Base-by-base conservation (phyloP, 2,888 invertebrate genomes). In the Agriopis marginaria region DNA sequence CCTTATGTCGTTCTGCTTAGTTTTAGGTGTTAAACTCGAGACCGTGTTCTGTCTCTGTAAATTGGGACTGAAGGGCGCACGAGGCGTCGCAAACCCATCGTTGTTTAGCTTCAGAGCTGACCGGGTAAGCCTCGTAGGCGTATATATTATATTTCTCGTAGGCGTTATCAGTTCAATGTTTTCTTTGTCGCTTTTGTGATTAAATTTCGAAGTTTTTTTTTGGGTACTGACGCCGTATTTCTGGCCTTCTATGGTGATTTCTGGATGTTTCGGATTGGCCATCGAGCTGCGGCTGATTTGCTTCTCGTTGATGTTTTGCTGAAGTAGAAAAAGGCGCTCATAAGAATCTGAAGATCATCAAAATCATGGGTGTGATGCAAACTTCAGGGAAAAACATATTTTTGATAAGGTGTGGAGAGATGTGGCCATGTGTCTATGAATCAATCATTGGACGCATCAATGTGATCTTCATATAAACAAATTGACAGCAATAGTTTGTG, bases 231-330 rank as follows among this genome's bases (percentile, higher is more conserved):
- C 76, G 0, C 74, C 77, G 47, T 71, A 79, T 9, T 63, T 77
- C 58, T 86, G 85, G 4, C 79, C 80, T 47, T 56, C 45, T 7
- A 12, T n/a, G 23, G 83, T 82, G 0, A 74, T 73, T 3, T 9
- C 73, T 54, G 9, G 66, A 44, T 14, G 11, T 42, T 71, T 82
- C 87, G 40, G 76, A 45, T n/a, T 80, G 51, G 82, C 88, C 84
- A 95, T 86, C 0, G 95, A 95, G 73, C 95, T 95, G 70, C 95
- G 93, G 40, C 95, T 84, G 72, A 95, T 93, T 61, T 92, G 88
- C 47, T 93, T 91, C 47, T 94, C 89, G 64, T 93, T 89, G 56
- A 95, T 90, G 70, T 91, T 87, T 49, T 95, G 94, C 91, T 95
- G 90, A 14, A 91, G 60, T 49, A 42, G n/a, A 32, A 60, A 42